These are phyloP conservation scores for Pristionchus entomophagus DNA, from an alignment of 2,888 invertebrate species.

Conservation along the genomic window DNA sequence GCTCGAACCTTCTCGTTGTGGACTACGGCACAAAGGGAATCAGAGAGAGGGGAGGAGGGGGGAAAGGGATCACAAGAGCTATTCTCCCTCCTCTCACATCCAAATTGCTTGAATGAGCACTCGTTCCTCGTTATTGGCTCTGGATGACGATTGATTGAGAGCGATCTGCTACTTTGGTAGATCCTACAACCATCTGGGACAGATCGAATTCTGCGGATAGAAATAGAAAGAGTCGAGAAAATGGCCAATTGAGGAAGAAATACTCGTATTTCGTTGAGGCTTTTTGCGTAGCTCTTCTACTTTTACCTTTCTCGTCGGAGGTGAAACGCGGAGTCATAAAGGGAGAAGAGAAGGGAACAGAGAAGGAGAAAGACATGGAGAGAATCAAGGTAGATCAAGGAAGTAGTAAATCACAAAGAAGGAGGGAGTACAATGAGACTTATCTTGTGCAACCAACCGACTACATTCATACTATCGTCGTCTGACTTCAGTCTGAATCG, in stretches of 20 bases:
- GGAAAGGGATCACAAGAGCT: slow-evolving; percentile 1
- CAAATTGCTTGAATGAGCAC: slow-evolving; percentile 17
- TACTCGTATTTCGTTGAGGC: not conserved
- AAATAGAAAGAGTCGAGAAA: not conserved
- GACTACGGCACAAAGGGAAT: slow-evolving; percentile 24
- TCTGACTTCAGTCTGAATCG: not conserved
- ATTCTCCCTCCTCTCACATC: slow-evolving; percentile 25
- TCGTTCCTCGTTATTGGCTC: not conserved
- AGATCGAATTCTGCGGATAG: not conserved
- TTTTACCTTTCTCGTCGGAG: not conserved
- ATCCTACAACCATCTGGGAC: not conserved
- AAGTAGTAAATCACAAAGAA: not conserved
- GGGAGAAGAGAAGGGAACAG: not conserved
- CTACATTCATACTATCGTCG: not conserved
- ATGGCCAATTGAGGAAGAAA: not conserved
- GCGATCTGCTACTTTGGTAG: too few species aligned
- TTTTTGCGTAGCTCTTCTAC: not conserved
- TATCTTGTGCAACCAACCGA: not conserved
- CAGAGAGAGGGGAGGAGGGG: not conserved
- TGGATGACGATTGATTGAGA: not conserved
- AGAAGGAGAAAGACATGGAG: not conserved
- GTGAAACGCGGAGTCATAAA: slow-evolving; percentile 1
- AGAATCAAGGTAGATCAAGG: slow-evolving; percentile 34
- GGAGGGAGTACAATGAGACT: not conserved
- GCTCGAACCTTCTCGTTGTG: slow-evolving; percentile 12